Conservation (phyloP, 2,888 invertebrate genomes). For the Ormyrus labotus region DNA sequence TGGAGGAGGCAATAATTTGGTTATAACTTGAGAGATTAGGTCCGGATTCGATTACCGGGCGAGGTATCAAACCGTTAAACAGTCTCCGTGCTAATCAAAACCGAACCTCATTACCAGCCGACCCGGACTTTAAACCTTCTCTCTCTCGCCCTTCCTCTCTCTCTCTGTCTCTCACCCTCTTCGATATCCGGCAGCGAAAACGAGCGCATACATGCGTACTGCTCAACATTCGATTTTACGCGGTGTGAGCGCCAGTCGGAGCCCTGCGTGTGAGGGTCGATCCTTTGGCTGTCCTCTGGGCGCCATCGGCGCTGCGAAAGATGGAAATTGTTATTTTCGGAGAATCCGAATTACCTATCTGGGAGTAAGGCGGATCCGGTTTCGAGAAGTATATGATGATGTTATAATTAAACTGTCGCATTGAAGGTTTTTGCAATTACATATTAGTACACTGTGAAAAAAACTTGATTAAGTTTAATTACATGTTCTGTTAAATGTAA, state of each 20-base stretch:
- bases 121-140: slow-evolving; percentile 65
- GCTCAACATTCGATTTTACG: slow-evolving; percentile 51
- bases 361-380: no score
- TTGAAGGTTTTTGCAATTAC: no score
- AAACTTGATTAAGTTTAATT: no score
- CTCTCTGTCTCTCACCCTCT: slow-evolving; percentile 15
- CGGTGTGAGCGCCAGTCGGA: background rate
- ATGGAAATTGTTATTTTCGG: slow-evolving; percentile 45
- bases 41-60: slow-evolving; percentile 76
- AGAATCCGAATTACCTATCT: background rate
- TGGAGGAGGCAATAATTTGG: slow-evolving; percentile 75
- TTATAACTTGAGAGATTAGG: slow-evolving; percentile 77
- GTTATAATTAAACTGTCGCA: no score
- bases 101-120: slow-evolving; percentile 75
- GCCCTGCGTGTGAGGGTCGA: background rate
- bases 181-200: background rate
- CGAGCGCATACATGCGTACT: slow-evolving; percentile 42
- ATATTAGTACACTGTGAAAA: no score
- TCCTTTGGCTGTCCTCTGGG: slow-evolving; percentile 20
- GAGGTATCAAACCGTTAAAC: slow-evolving; percentile 77
- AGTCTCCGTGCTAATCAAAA: slow-evolving; percentile 77
- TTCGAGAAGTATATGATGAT: no score
- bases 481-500: no score
- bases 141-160: slow-evolving; percentile 23
- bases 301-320: slow-evolving; percentile 6